These are phyloP conservation scores for Sebastes cheni DNA, from an alignment of 2,797 vertebrate genomes.

Conservation along the genomic window DNA sequence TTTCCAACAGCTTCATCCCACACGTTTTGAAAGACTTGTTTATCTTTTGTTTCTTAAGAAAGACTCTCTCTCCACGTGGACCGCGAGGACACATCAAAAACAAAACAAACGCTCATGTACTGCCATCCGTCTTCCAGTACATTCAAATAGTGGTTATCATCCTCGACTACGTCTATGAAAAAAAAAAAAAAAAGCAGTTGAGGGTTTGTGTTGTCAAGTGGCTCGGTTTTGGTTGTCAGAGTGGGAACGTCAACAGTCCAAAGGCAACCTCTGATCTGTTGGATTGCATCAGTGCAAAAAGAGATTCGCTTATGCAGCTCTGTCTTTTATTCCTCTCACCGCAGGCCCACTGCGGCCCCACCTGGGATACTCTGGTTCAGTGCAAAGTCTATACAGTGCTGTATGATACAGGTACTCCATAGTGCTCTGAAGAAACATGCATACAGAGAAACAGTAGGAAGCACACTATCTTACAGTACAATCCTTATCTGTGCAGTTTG, in stretches of 20 bases:
- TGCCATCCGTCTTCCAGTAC: constrained; percentile 55
- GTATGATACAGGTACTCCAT: constrained; percentile 80
- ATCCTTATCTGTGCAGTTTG: constrained; percentile 78
- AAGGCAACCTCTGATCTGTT: constrained; percentile 71
- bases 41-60: constrained; percentile 23
- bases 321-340: constrained; percentile 47
- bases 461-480: constrained; percentile 82
- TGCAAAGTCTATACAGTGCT: constrained; percentile 85
- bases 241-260: constrained; percentile 58
- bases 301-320: constrained; percentile 65
- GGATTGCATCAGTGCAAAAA: constrained; percentile 81
- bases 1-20: constrained; percentile 36
- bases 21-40: constrained; percentile 32
- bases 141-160: constrained; percentile 70
- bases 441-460: constrained; percentile 83
- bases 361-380: constrained; percentile 78
- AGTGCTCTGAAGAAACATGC: constrained; percentile 82
- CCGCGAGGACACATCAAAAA: constrained; percentile 35
- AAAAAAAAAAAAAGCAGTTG: constrained; percentile 61
- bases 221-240: constrained; percentile 72
- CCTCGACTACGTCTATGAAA: constrained; percentile 48
- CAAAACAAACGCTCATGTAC: constrained; percentile 26
- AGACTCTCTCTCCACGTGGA: constrained; percentile 27
- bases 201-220: constrained; percentile 68
- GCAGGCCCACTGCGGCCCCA: constrained; percentile 47